Percentiles rank a stretch among this genome's conserved stretches.
Conservation (phyloP, 2,888 invertebrate genomes). For the Tribolium freemani region DNA sequence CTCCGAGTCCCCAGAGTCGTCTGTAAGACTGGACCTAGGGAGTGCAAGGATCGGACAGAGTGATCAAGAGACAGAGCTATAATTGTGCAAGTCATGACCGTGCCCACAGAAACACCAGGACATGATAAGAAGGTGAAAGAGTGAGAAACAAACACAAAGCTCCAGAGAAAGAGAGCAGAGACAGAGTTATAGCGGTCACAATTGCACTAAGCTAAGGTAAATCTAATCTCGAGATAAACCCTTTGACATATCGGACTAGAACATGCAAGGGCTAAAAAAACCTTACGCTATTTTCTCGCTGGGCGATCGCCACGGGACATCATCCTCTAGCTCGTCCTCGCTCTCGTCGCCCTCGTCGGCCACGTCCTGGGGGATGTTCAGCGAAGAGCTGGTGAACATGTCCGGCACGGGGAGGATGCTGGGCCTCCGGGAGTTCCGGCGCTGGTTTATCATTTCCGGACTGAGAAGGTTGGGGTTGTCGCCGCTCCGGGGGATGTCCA, state of each 20-base stretch:
- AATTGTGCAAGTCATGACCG: conserved; percentile 59
- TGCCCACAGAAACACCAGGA: conserved; percentile 48
- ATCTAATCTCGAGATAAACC: conserved; percentile 27
- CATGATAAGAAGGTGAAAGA: conserved; percentile 41
- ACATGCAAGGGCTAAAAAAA: conserved; percentile 39
- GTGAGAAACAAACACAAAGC: conserved; percentile 48
- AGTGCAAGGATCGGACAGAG: conserved; percentile 67
- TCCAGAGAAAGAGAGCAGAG: conserved; percentile 48
- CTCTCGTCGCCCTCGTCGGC: conserved; percentile 88
- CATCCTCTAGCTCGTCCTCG: conserved; percentile 90
- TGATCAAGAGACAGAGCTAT: conserved; percentile 60
- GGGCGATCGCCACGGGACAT: conserved; percentile 91
- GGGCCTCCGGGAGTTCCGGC: conserved; percentile 82
- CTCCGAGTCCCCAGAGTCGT: conserved; percentile 66
- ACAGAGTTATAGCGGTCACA: conserved; percentile 51
- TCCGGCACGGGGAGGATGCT: conserved; percentile 96
- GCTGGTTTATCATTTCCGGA: conserved; percentile 82
- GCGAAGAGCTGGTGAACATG: conserved; percentile 87
- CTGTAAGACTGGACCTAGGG: conserved; percentile 68
- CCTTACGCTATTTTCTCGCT: conserved; percentile 94
- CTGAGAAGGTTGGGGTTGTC: conserved; percentile 86
- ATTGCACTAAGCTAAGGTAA: conserved; percentile 51
- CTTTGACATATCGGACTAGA: conserved; percentile 27
- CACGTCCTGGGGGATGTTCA: conserved; percentile 75
- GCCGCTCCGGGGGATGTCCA: conserved; percentile 81